Conservation (phyloP, 2,797 vertebrate species). For the Parauchenoglanis ngamensis region DNA sequence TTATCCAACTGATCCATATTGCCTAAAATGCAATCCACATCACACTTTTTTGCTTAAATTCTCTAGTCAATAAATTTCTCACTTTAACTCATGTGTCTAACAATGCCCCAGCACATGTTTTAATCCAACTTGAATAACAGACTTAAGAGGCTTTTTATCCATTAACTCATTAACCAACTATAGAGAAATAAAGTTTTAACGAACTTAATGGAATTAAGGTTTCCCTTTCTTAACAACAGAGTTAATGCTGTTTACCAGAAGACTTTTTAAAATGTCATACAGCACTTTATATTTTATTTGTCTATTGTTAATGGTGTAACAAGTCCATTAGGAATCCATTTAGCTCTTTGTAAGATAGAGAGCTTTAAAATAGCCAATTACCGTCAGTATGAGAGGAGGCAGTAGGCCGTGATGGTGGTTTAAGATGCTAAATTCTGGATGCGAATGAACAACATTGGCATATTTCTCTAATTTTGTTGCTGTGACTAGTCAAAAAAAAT, state of each 20-base stretch:
- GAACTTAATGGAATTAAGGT: slow-evolving; percentile 46
- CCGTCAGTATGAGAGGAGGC: slow-evolving; percentile 50
- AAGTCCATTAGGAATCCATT: slow-evolving; percentile 57
- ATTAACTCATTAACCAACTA: slow-evolving; percentile 37
- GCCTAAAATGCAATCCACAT: neutral
- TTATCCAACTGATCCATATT: neutral
- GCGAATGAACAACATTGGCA: neutral
- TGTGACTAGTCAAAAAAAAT: slow-evolving; percentile 13
- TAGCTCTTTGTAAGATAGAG: slow-evolving; percentile 64
- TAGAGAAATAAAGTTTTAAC: slow-evolving; percentile 30
- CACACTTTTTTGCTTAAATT: neutral
- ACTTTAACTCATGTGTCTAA: neutral
- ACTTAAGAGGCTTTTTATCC: slow-evolving; percentile 23
- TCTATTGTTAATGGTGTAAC: slow-evolving; percentile 56
- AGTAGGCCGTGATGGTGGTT: slow-evolving; percentile 55
- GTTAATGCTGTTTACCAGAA: slow-evolving; percentile 54
- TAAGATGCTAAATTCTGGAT: slow-evolving; percentile 19
- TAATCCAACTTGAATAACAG: slow-evolving; percentile 25
- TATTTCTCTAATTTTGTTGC: slow-evolving; percentile 11
- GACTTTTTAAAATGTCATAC: slow-evolving; percentile 58
- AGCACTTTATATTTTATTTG: slow-evolving; percentile 61
- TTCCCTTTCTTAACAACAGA: slow-evolving; percentile 31
- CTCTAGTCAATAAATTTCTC: neutral
- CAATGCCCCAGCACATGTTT: slow-evolving; percentile 13
- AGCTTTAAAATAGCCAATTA: slow-evolving; percentile 71